Evolutionary conservation across 2,888 invertebrate genomes (phyloP).

Genomic region (Syrphus vitripennis): DNA sequence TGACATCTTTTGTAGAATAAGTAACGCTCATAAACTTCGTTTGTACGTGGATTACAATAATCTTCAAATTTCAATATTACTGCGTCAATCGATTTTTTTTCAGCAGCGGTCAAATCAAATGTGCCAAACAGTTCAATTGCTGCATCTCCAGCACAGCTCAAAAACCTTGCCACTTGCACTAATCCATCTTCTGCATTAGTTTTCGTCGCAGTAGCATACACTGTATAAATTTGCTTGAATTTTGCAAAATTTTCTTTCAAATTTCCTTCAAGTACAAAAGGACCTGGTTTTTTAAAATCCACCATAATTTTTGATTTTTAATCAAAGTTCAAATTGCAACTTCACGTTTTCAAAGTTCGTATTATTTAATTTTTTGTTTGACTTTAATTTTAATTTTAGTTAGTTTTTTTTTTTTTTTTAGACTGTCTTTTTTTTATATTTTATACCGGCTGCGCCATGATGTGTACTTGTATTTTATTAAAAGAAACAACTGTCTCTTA

Average conservation of each 20-base stretch:
- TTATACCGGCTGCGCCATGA: background rate
- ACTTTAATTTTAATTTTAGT: too few species aligned
- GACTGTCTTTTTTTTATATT: background rate
- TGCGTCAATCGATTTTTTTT: background rate
- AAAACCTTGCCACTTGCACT: background rate
- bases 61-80: background rate
- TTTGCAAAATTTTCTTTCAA: background rate
- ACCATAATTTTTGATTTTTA: background rate
- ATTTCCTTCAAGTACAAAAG: background rate
- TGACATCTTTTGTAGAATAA: background rate
- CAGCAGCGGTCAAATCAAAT: background rate
- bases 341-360: background rate
- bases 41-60: conserved; percentile 13
- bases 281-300: background rate
- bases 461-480: too few species aligned
- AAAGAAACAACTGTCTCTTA: background rate
- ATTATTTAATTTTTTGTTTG: too few species aligned
- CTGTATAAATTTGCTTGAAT: background rate
- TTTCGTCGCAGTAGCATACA: background rate
- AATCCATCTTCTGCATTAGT: background rate
- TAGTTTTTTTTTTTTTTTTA: background rate
- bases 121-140: background rate
- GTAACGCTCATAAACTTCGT: background rate
- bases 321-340: too few species aligned
- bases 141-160: background rate